These are phyloP conservation scores for Clepsis dumicolana DNA, from an alignment of 2,888 invertebrate genomes.

Conservation along the genomic window DNA sequence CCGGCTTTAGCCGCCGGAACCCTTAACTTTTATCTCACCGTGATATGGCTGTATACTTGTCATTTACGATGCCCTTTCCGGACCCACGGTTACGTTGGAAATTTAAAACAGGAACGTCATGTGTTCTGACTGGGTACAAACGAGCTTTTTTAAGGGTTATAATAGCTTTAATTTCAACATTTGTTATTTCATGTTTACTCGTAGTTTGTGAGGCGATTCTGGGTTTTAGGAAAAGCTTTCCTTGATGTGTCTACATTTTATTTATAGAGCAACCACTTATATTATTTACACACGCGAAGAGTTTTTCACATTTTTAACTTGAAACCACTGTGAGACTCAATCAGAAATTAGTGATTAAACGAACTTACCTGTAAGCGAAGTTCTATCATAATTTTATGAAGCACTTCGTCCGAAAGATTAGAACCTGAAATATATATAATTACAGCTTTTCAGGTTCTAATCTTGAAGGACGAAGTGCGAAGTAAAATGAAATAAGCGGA, in stretches of 20 bases:
- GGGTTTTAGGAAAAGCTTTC: background rate
- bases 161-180: background rate
- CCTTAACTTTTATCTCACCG: constrained; percentile 17
- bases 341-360: no score
- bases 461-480: no score
- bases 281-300: no score
- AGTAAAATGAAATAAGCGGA: no score
- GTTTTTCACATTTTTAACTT: background rate
- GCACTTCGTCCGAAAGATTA: no score
- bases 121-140: constrained; percentile 14
- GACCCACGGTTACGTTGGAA: constrained; percentile 12
- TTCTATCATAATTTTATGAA: no score
- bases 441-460: no score
- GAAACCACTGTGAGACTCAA: no score
- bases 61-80: constrained; percentile 36
- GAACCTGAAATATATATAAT: no score
- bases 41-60: constrained; percentile 24
- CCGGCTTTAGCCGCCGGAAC: constrained; percentile 20
- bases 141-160: constrained; percentile 4
- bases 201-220: background rate
- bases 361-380: no score
- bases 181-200: background rate
- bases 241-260: background rate
- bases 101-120: constrained; percentile 9
- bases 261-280: no score